phyloP scores from a whole-genome alignment of 2,888 invertebrate species.

The Chromoteleia sp. region DNA sequence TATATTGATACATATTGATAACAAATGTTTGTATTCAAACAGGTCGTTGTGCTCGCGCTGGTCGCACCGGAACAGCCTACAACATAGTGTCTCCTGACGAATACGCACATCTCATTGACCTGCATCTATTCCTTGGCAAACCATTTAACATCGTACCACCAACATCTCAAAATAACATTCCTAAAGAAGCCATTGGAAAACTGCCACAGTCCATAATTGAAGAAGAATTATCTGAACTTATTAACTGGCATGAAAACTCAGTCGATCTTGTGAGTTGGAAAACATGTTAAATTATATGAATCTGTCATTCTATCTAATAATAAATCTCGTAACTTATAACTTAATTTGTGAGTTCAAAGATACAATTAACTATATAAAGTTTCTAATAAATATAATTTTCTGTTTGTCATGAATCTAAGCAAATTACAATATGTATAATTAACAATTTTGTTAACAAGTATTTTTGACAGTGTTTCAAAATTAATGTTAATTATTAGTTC shows the following conservation, averaged over 20 bases:
- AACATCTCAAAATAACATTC: conserved; percentile 83
- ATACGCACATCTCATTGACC: conserved; percentile 95
- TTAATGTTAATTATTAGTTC: no score
- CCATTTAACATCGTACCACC: conserved; percentile 87
- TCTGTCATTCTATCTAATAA: no score
- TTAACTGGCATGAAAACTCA: conserved; percentile 90
- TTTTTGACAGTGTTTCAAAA: no score
- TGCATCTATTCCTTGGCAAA: conserved; percentile 96
- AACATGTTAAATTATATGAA: neutral
- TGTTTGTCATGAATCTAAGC: no score
- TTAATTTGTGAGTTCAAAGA: no score
- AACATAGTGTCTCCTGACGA: conserved; percentile 96
- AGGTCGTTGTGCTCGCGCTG: conserved; percentile 98
- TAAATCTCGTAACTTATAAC: no score
- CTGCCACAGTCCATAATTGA: conserved; percentile 94
- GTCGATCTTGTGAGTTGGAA: conserved; percentile 89
- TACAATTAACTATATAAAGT: no score
- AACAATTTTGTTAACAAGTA: no score
- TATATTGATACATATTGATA: conserved; percentile 1
- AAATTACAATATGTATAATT: no score
- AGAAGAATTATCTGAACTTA: conserved; percentile 91
- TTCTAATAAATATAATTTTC: no score
- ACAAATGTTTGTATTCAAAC: conserved; percentile 38
- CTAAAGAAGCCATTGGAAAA: conserved; percentile 90
- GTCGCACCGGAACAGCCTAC: conserved; percentile 95